Percentiles rank a stretch among this genome's conserved stretches.
phyloP scores from a whole-genome alignment of 1,140 invertebrate genomes.

The Trichomalopsis sarcophagae region DNA sequence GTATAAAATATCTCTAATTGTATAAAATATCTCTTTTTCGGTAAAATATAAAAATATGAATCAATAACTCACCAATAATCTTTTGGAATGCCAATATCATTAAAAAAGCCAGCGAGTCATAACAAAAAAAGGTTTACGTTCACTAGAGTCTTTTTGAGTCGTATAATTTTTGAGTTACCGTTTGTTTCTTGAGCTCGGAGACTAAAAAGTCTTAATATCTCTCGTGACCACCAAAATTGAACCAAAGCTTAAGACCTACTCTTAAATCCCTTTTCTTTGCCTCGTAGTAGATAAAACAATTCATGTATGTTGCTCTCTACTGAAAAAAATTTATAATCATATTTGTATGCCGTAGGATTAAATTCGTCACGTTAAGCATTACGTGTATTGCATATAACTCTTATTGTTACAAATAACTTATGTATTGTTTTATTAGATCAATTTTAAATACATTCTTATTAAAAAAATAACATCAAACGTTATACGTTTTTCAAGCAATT shows the following conservation, averaged over 20 bases:
- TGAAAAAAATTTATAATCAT: too few species aligned
- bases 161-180: not conserved
- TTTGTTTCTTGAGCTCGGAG: not conserved
- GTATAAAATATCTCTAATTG: slow-evolving; percentile 44
- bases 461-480: not conserved
- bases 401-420: not conserved
- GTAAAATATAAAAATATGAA: slow-evolving; percentile 52
- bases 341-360: too few species aligned
- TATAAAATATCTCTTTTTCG: slow-evolving; percentile 43
- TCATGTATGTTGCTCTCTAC: too few species aligned
- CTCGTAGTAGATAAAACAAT: too few species aligned
- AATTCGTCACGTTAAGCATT: not conserved
- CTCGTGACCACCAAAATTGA: not conserved
- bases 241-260: not conserved
- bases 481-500: not conserved
- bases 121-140: slow-evolving; percentile 1
- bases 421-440: not conserved
- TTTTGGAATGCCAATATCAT: slow-evolving; percentile 9
- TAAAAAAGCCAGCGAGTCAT: not conserved
- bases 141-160: slow-evolving; percentile 3
- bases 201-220: not conserved
- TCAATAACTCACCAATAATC: slow-evolving; percentile 16
- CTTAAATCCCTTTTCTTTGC: too few species aligned
- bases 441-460: not conserved
- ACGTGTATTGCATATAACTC: not conserved